Base-by-base conservation (phyloP, 2,888 invertebrate species). In the Teleogryllus oceanicus region DNA sequence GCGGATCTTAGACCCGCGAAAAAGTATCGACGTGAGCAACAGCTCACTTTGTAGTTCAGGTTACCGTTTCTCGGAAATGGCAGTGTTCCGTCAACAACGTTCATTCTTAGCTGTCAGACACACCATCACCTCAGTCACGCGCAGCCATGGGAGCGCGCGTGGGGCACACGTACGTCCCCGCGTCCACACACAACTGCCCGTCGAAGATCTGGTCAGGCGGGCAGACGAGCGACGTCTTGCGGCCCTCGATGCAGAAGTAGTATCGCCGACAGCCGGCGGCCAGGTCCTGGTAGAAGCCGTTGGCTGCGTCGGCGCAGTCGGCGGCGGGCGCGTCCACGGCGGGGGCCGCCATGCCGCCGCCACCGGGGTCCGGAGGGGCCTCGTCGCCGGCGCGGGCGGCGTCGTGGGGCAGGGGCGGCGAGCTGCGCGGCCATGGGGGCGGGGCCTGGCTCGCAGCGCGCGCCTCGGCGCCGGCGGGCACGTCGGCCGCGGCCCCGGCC, bases 221-320 rank as follows among this genome's bases (percentile, higher is more conserved):
- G 82, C 91, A 91, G 20, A 87, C 86, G 2, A 90, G 87, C 80
- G 87, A 86, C 0, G 90, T 90, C 81, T 89, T 86, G 18, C 85
- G 85, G 2, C 90, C 90, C 80, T 88, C 87, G 20, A 90, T 89
- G 84, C 91, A 92, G 85, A 90, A 89, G 85, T 89, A 90, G 85
- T 91, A 92, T 12, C 87, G 87, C 75, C 86, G 87, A 85, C 91
- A 91, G 5, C 87, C 86, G 0, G 89, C 88, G 2, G 88, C 87
- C 62, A 87, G 86, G 83, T 90, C 89, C 12, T 88, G 86, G 86
- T 87, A 91, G 86, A 91, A 91, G 2, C 91, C 91, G 85, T 90
- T 82, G 13, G 78, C 76, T 37, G 74, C 89, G 8, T 86, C 85
- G 79, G 87, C 85, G 85, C 89, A 89, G 37, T 82, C 80, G 16